These are phyloP conservation scores for Fragum sueziense DNA, from an alignment of 2,888 invertebrate genomes.

Conservation along the genomic window DNA sequence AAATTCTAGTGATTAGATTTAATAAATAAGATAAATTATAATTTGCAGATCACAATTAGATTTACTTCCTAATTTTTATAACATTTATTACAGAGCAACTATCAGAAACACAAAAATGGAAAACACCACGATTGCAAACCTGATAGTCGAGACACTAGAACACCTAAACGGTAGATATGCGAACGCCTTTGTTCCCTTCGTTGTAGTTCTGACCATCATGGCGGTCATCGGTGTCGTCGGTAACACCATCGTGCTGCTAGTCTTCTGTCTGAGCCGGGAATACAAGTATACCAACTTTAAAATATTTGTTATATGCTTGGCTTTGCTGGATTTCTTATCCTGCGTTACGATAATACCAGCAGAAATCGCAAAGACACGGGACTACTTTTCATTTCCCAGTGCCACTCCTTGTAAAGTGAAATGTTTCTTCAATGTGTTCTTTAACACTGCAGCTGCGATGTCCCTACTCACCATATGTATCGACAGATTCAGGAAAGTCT, in stretches of 20 bases:
- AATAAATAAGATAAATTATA: neutral
- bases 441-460: conserved; percentile 31
- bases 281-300: conserved; percentile 54
- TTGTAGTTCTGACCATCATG: conserved; percentile 36
- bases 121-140: neutral
- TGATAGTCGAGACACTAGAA: conserved; percentile 25
- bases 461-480: conserved; percentile 47
- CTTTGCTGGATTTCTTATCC: conserved; percentile 43
- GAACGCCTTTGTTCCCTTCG: conserved; percentile 40
- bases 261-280: conserved; percentile 40
- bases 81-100: no score
- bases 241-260: conserved; percentile 43
- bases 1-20: no score
- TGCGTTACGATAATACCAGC: conserved; percentile 49
- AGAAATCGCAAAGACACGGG: conserved; percentile 45
- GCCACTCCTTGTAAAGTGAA: conserved; percentile 49
- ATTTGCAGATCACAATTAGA: neutral
- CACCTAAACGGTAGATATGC: conserved; percentile 46
- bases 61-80: neutral
- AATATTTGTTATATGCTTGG: conserved; percentile 47
- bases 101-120: neutral
- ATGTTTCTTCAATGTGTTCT: conserved; percentile 53
- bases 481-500: conserved; percentile 54
- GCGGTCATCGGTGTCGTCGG: conserved; percentile 46
- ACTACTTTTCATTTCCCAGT: conserved; percentile 38